Conservation (phyloP, 2,888 invertebrate species). For the Fabriciana adippe region DNA sequence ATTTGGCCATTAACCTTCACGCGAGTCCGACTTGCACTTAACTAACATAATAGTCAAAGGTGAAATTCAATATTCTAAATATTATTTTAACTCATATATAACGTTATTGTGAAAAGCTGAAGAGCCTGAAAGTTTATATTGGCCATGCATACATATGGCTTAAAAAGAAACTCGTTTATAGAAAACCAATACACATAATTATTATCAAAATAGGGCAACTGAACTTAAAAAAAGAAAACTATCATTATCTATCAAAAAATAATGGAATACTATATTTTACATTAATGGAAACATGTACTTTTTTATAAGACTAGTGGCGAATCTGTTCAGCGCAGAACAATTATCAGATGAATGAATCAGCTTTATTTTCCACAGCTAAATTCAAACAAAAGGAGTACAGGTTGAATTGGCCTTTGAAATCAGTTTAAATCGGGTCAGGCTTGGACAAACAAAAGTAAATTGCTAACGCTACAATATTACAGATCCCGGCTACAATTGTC, state of each 20-base stretch:
- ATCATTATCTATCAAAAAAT: neutral
- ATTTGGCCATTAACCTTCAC: too few species aligned
- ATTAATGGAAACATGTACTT: slow-evolving; percentile 15
- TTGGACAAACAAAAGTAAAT: slow-evolving; percentile 70
- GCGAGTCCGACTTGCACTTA: too few species aligned
- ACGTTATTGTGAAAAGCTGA: too few species aligned
- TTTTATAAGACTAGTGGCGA: slow-evolving; percentile 25
- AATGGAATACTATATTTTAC: slow-evolving; percentile 1
- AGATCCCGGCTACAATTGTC: slow-evolving; percentile 51
- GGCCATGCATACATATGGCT: too few species aligned
- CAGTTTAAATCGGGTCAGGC: slow-evolving; percentile 74
- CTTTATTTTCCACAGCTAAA: slow-evolving; percentile 66
- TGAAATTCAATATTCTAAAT: too few species aligned
- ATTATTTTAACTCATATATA: too few species aligned
- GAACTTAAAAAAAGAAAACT: neutral
- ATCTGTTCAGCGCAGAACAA: slow-evolving; percentile 28
- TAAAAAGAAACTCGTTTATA: too few species aligned
- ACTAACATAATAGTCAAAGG: too few species aligned
- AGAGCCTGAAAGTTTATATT: too few species aligned
- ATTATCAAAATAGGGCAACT: neutral
- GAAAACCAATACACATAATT: too few species aligned
- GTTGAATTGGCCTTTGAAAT: slow-evolving; percentile 74
- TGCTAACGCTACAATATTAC: slow-evolving; percentile 52
- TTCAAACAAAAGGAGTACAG: slow-evolving; percentile 72
- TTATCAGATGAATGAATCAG: slow-evolving; percentile 60